Conservation (phyloP, 2,113 vertebrate species). For the Rhodinocichla rosea region DNA sequence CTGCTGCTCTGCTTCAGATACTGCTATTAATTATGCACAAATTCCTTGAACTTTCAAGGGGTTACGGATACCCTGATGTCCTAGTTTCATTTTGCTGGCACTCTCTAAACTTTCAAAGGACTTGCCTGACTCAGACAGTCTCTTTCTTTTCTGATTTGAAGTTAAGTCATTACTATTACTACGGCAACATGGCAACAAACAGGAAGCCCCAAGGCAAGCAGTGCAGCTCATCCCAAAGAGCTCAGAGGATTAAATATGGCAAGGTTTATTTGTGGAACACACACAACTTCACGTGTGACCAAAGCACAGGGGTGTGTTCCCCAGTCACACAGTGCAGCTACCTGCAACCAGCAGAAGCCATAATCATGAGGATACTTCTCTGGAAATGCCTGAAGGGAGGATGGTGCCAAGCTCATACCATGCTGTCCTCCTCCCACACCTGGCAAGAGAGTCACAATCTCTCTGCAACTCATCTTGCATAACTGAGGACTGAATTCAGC, state of each 20-base stretch:
- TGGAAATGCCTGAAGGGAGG: not conserved
- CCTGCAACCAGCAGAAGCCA: not conserved
- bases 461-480: not conserved
- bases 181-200: not conserved
- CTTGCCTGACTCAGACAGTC: not conserved
- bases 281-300: not conserved
- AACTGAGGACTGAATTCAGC: not conserved
- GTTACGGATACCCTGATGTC: not conserved
- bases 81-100: not conserved
- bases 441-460: not conserved
- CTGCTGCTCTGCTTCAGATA: not conserved
- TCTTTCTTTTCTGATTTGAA: not conserved
- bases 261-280: not conserved
- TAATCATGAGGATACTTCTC: fast-evolving
- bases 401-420: fast-evolving
- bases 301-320: not conserved
- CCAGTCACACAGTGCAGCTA: not conserved
- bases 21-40: not conserved
- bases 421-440: not conserved
- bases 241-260: not conserved
- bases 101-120: not conserved
- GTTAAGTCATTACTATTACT: not conserved
- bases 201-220: not conserved
- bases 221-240: not conserved
- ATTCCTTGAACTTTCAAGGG: not conserved